phyloP scores from a whole-genome alignment of 2,888 invertebrate species.

The Drosophila histrio region DNA sequence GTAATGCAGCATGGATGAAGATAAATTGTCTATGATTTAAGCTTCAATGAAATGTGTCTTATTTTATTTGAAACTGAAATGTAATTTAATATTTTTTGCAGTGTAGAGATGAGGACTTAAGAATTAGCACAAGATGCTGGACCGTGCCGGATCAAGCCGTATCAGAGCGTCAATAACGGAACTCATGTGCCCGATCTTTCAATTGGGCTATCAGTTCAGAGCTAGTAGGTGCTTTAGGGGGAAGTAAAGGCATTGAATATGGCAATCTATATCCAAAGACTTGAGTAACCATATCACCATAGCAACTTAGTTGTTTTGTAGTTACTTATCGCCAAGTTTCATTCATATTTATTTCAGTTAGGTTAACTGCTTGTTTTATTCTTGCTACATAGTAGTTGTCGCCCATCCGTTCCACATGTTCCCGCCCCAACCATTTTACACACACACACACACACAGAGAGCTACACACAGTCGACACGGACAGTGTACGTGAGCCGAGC shows the following conservation, averaged over 20 bases:
- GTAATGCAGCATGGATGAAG: too few relatives aligned
- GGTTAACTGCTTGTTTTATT: slow-evolving; percentile 58
- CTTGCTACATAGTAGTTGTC: slow-evolving; percentile 60
- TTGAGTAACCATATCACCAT: slow-evolving; percentile 42
- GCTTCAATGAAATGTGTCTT: neutral
- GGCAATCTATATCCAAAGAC: slow-evolving; percentile 23
- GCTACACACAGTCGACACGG: slow-evolving; percentile 63
- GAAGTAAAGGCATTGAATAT: slow-evolving; percentile 35
- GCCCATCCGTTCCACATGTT: slow-evolving; percentile 63
- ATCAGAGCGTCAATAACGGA: slow-evolving; percentile 62
- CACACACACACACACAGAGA: slow-evolving; percentile 9
- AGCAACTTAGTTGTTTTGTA: slow-evolving; percentile 41
- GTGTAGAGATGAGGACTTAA: slow-evolving; percentile 8
- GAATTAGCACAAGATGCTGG: slow-evolving; percentile 38
- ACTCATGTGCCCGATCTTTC: slow-evolving; percentile 72
- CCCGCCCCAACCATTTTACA: slow-evolving; percentile 10
- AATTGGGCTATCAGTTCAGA: slow-evolving; percentile 64
- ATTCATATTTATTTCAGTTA: slow-evolving; percentile 61
- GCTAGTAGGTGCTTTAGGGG: slow-evolving; percentile 46
- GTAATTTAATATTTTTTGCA: slow-evolving; percentile 1
- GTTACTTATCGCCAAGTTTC: slow-evolving; percentile 63
- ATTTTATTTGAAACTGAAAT: neutral
- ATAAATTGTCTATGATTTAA: too few relatives aligned
- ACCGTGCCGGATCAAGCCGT: slow-evolving; percentile 27
- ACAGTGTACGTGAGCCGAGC: slow-evolving; percentile 62